phyloP scores from a whole-genome alignment of 2,113 vertebrate species.

The Neolamprologus cancellatus region DNA sequence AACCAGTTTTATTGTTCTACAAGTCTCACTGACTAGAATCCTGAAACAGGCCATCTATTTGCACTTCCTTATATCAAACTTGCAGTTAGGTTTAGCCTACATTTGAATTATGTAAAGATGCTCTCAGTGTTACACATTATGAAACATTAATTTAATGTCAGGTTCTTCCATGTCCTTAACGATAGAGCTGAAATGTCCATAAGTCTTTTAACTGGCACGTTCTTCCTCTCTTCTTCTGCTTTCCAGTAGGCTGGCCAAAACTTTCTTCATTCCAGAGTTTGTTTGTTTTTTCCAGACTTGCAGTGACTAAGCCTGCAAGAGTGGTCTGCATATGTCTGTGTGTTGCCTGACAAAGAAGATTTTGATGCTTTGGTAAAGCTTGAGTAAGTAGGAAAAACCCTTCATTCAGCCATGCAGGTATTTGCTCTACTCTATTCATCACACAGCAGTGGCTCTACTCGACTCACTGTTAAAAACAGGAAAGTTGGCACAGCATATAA shows the following conservation, averaged over 20 bases:
- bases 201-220: not conserved
- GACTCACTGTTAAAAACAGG: not conserved
- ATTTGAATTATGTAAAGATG: not conserved
- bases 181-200: not conserved
- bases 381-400: not conserved
- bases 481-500: not conserved
- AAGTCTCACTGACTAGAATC: not conserved
- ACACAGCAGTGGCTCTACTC: not conserved
- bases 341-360: not conserved
- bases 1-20: not conserved
- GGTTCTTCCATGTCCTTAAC: not conserved
- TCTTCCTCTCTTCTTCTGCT: not conserved
- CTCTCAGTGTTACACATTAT: not conserved
- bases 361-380: not conserved
- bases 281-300: not conserved
- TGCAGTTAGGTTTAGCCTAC: not conserved
- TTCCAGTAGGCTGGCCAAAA: not conserved
- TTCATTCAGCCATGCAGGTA: not conserved
- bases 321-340: not conserved
- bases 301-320: not conserved
- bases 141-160: not conserved
- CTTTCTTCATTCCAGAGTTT: not conserved
- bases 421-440: not conserved
- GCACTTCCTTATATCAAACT: not conserved
- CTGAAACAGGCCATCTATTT: not conserved